Evolutionary conservation across 1,140 invertebrate genomes (phyloP).

Genomic region (Oryzaephilus surinamensis): DNA sequence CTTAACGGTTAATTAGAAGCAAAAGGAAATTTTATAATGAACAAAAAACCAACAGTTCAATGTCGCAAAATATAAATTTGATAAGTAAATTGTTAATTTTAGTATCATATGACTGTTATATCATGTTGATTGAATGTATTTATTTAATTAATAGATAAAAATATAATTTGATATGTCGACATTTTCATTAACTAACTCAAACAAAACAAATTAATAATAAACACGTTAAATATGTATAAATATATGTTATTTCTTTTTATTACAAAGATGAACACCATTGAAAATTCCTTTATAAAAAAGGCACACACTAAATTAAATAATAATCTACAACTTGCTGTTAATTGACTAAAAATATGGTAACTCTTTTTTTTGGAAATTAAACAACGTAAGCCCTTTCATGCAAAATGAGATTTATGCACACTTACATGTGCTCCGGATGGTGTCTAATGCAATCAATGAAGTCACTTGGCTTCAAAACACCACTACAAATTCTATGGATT

Average conservation of each 20-base stretch:
- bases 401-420: no score
- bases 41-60: neutral
- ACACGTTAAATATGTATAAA: constrained; percentile 2
- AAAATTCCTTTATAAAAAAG: no score
- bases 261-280: no score
- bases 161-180: no score
- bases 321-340: neutral
- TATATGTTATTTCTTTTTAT: constrained; percentile 1
- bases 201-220: no score
- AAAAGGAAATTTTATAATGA: neutral
- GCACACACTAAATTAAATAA: no score
- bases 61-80: constrained; percentile 2
- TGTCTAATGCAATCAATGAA: constrained; percentile 86
- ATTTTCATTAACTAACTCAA: no score
- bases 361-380: constrained; percentile 1
- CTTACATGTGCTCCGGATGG: constrained; percentile 97
- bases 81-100: constrained; percentile 5
- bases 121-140: no score
- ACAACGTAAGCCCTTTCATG: no score
- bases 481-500: constrained; percentile 84
- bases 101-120: no score
- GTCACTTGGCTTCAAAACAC: constrained; percentile 64
- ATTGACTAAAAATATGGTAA: constrained; percentile 1
- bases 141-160: no score
- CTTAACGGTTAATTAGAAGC: constrained; percentile 1